Percentiles rank a stretch among this genome's conserved stretches.
phyloP scores from a whole-genome alignment of 2,797 vertebrate species.

The Notolepis coatsorum region DNA sequence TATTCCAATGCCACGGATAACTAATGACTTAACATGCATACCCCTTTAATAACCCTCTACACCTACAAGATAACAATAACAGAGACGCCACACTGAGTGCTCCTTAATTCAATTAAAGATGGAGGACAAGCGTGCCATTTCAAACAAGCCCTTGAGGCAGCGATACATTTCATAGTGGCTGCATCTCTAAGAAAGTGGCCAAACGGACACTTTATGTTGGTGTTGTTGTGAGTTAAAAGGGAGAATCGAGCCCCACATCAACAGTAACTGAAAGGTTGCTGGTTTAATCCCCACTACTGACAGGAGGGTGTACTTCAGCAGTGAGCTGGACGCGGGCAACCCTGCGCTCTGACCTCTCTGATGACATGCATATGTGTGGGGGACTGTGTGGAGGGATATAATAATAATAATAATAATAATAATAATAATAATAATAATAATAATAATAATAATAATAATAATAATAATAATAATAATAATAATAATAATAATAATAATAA shows the following conservation, averaged over 20 bases:
- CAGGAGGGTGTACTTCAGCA: not conserved
- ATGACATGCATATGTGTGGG: too few species aligned
- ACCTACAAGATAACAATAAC: conserved; percentile 73
- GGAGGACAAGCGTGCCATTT: conserved; percentile 51
- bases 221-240: conserved; percentile 19
- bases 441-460: too few species aligned
- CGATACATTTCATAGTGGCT: conserved; percentile 54
- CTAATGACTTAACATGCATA: conserved; percentile 70
- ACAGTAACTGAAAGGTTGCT: not conserved
- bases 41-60: conserved; percentile 72
- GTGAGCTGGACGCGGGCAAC: too few species aligned
- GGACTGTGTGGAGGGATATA: too few species aligned
- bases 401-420: too few species aligned
- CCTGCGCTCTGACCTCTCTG: too few species aligned
- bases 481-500: too few species aligned
- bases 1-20: conserved; percentile 73
- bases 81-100: conserved; percentile 61
- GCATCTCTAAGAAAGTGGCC: conserved; percentile 37
- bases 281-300: not conserved
- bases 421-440: too few species aligned
- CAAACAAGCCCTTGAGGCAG: conserved; percentile 60
- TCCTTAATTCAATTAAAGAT: conserved; percentile 73
- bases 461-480: too few species aligned
- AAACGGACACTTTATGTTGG: conserved; percentile 49
- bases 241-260: conserved; percentile 17